A percentile compares a stretch with the other conserved stretches of the same genome.
Conservation (phyloP, 2,797 vertebrate species). For the Sebastes cheni region DNA sequence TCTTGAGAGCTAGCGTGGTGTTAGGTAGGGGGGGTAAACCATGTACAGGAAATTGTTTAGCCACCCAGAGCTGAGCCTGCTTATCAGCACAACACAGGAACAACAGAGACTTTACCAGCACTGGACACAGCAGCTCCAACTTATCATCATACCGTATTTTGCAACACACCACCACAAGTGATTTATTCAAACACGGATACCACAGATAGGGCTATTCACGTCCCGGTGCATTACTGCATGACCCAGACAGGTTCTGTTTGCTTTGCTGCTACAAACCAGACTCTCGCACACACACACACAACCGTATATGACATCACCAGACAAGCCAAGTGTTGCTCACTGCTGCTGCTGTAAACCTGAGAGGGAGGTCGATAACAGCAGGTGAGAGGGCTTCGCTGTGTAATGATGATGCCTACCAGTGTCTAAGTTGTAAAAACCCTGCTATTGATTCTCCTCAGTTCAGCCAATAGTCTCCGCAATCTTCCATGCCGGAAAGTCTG, state of each 20-base stretch:
- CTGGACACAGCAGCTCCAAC: conserved; percentile 67
- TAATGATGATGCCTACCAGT: conserved; percentile 80
- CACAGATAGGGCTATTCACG: conserved; percentile 71
- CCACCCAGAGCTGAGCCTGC: conserved; percentile 52
- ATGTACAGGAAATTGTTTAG: conserved; percentile 71
- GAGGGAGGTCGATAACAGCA: conserved; percentile 75
- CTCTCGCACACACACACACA: conserved; percentile 33
- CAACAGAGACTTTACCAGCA: conserved; percentile 59
- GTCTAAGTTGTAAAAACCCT: conserved; percentile 81
- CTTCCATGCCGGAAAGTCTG: conserved; percentile 63
- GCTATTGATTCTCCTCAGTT: conserved; percentile 79
- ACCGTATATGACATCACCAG: conserved; percentile 71
- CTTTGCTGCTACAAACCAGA: conserved; percentile 71
- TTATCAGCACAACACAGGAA: conserved; percentile 78
- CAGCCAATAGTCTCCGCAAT: conserved; percentile 68
- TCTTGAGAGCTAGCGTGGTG: conserved; percentile 44
- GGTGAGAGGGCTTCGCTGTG: conserved; percentile 78
- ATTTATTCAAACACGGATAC: conserved; percentile 78
- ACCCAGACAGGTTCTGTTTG: conserved; percentile 78
- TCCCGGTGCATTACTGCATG: conserved; percentile 58
- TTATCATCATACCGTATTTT: conserved; percentile 74
- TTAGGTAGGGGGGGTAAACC: conserved; percentile 43
- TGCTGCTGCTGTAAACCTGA: conserved; percentile 65
- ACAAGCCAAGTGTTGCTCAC: conserved; percentile 59
- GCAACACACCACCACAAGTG: conserved; percentile 66